These are phyloP conservation scores for Halichoeres trimaculatus DNA, from an alignment of 2,113 vertebrate genomes.

Conservation along the genomic window DNA sequence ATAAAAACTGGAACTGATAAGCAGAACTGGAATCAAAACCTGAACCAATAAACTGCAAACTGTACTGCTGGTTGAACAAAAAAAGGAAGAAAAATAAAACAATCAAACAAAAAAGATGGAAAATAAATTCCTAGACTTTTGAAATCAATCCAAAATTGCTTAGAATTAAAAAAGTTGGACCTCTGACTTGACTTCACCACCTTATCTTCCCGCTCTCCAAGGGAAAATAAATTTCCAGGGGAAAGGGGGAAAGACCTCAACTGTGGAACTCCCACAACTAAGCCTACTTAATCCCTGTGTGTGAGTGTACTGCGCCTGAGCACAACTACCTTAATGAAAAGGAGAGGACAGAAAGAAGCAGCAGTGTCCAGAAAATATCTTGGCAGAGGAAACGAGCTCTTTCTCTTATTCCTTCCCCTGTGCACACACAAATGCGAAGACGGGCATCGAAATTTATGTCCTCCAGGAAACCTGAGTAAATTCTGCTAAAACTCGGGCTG, in stretches of 20 bases:
- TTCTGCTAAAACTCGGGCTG: constrained; percentile 26
- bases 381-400: constrained; percentile 24
- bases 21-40: no score
- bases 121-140: no score
- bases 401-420: constrained; percentile 12
- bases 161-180: no score
- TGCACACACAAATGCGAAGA: not conserved
- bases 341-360: constrained; percentile 41
- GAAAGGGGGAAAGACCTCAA: constrained; percentile 18
- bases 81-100: no score
- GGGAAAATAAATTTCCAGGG: constrained; percentile 23
- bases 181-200: no score
- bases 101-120: no score
- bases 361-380: constrained; percentile 52
- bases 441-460: constrained; percentile 3
- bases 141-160: no score
- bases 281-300: constrained; percentile 62
- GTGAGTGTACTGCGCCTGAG: constrained; percentile 41
- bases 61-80: no score
- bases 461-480: constrained; percentile 4
- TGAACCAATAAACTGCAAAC: no score
- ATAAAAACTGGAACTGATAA: no score
- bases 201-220: not conserved
- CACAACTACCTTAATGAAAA: constrained; percentile 50
- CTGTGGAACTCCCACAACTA: constrained; percentile 53